These are phyloP conservation scores for Boleophthalmus pectinirostris DNA, from an alignment of 2,113 vertebrate genomes.

Conservation along the genomic window DNA sequence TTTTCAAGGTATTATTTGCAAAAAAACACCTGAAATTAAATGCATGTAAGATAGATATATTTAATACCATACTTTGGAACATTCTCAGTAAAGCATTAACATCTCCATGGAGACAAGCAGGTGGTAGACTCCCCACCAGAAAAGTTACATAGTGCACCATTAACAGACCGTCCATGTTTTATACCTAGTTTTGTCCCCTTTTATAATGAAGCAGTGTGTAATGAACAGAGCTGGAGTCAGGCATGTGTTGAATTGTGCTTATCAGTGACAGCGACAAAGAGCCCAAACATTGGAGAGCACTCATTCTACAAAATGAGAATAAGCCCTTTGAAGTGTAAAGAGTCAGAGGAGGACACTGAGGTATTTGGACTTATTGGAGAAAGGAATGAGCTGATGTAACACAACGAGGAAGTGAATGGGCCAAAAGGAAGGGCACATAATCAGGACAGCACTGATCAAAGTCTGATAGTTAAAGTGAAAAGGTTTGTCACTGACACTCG, in stretches of 20 bases:
- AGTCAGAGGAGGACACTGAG: conserved; percentile 5
- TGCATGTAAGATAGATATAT: too few relatives aligned
- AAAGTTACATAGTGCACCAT: neutral
- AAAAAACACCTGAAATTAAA: too few relatives aligned
- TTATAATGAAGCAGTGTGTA: conserved; percentile 12
- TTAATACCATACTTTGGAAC: too few relatives aligned
- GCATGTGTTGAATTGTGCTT: conserved; percentile 12
- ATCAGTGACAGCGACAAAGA: conserved; percentile 17
- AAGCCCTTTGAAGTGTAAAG: conserved; percentile 49
- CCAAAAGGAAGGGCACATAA: conserved; percentile 14
- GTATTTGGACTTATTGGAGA: conserved; percentile 16
- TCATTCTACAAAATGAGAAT: conserved; percentile 45
- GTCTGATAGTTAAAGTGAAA: conserved; percentile 12
- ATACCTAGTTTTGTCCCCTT: neutral
- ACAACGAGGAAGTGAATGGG: conserved; percentile 4
- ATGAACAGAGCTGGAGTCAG: conserved; percentile 4
- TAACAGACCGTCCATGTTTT: neutral
- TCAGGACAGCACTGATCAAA: conserved; percentile 33
- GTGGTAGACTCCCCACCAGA: too few relatives aligned
- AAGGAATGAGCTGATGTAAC: conserved; percentile 30
- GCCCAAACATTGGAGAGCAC: conserved; percentile 29
- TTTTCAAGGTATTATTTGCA: too few relatives aligned
- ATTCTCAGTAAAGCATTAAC: too few relatives aligned
- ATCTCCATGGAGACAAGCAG: too few relatives aligned
- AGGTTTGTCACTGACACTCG: neutral